These are phyloP conservation scores for Entomobrya multifasciata DNA, from an alignment of 2,888 invertebrate genomes.

Conservation along the genomic window DNA sequence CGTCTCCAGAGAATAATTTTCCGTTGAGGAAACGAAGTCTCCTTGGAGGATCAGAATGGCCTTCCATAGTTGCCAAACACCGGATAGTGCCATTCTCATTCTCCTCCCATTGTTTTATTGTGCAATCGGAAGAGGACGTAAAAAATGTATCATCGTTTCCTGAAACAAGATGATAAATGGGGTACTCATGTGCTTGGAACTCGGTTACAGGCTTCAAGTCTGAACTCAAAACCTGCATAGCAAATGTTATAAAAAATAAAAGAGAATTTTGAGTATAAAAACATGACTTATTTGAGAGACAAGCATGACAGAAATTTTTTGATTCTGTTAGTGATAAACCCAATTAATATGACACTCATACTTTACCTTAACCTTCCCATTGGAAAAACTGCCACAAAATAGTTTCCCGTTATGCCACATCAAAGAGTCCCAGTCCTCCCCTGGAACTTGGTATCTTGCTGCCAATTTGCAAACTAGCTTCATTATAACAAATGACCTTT, in stretches of 20 bases:
- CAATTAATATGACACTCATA: not conserved
- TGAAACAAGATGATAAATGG: conserved; percentile 85
- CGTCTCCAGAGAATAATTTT: conserved; percentile 85
- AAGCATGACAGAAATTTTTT: no score
- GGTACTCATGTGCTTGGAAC: conserved; percentile 84
- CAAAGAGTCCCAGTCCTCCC: conserved; percentile 69
- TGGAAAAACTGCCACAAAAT: conserved; percentile 65
- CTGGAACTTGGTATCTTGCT: conserved; percentile 38
- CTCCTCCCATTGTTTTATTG: conserved; percentile 81
- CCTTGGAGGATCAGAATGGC: conserved; percentile 76
- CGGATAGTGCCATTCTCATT: conserved; percentile 53
- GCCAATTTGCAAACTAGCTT: conserved; percentile 52
- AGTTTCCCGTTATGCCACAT: conserved; percentile 74
- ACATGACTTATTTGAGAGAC: no score
- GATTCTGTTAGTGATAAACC: no score
- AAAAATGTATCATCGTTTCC: conserved; percentile 83
- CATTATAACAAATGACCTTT: not conserved
- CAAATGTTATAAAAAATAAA: no score
- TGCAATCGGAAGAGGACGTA: conserved; percentile 86
- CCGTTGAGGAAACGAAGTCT: conserved; percentile 81
- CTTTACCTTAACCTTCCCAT: conserved; percentile 66
- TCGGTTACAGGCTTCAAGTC: conserved; percentile 82
- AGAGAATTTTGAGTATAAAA: not conserved
- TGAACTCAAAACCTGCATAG: conserved; percentile 83
- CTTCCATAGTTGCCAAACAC: conserved; percentile 65